Evolutionary conservation across 2,113 vertebrate genomes (phyloP).

Genomic region (Sisor rabdophorus): DNA sequence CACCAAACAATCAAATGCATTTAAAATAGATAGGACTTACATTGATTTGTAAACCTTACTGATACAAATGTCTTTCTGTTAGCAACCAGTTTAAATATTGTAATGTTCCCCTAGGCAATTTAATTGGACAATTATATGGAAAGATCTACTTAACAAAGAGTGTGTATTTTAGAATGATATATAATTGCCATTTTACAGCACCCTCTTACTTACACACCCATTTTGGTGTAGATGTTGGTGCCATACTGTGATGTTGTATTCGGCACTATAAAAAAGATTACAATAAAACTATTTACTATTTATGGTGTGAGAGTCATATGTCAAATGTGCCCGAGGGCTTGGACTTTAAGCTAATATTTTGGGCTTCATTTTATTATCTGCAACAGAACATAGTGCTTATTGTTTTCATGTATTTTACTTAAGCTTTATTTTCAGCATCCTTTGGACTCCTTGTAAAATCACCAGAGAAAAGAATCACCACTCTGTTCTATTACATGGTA

Average conservation of each 20-base stretch:
- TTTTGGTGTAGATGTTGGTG: not conserved
- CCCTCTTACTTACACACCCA: not conserved
- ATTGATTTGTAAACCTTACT: not conserved
- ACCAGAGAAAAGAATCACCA: not conserved
- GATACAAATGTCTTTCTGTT: not conserved
- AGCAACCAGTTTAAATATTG: not conserved
- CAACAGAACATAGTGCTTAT: not conserved
- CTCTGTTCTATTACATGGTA: not conserved
- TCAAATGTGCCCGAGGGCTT: not conserved
- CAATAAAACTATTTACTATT: not conserved
- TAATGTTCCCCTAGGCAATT: not conserved
- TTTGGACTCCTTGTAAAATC: not conserved
- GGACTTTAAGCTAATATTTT: not conserved
- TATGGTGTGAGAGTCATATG: not conserved
- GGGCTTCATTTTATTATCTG: not conserved
- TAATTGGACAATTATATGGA: not conserved
- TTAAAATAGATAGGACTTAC: not conserved
- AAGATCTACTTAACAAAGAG: not conserved
- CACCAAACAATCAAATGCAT: not conserved
- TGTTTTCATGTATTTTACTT: not conserved
- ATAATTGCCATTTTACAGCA: not conserved
- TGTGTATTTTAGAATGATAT: not conserved
- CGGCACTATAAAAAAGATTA: not conserved
- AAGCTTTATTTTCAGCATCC: not conserved
- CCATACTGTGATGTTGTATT: not conserved